Percentiles rank a stretch among this genome's conserved stretches.
Conservation (phyloP, 2,113 vertebrate genomes). For the Zingel zingel region DNA sequence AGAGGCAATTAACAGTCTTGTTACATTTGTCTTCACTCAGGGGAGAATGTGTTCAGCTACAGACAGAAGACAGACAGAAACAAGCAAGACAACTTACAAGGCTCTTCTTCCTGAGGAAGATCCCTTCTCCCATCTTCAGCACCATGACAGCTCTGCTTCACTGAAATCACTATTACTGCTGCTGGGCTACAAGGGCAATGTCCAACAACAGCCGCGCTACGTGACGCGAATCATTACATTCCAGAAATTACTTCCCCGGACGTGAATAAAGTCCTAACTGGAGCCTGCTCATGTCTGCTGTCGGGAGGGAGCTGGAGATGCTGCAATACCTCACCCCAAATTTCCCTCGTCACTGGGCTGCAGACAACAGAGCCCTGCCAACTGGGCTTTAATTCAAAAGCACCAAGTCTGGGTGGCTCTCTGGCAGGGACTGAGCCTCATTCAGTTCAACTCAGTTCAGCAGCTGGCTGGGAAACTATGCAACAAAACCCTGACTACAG, state of each 20-base stretch:
- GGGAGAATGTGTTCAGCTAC: not conserved
- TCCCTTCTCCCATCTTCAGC: conserved; percentile 38
- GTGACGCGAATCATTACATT: conserved; percentile 12
- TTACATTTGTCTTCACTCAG: not conserved
- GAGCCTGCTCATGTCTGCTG: conserved; percentile 26
- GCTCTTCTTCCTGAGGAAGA: conserved; percentile 32
- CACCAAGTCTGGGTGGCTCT: conserved; percentile 24
- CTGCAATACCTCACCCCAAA: conserved; percentile 55
- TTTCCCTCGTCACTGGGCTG: conserved; percentile 34
- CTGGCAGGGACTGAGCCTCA: not conserved
- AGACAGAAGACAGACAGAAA: conserved; percentile 7
- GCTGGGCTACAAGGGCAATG: not conserved
- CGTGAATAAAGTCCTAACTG: not conserved
- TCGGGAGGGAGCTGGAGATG: conserved; percentile 25
- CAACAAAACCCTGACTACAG: conserved; percentile 23
- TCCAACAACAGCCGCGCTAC: not conserved
- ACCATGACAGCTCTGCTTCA: conserved; percentile 46
- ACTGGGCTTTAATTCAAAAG: conserved; percentile 36
- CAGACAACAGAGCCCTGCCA: conserved; percentile 45
- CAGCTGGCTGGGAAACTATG: conserved; percentile 27
- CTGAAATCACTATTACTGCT: not conserved
- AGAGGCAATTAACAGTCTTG: not conserved
- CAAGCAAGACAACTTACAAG: conserved; percentile 21
- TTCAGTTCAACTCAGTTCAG: conserved; percentile 41
- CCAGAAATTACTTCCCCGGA: not conserved